Percentiles rank a stretch among this genome's conserved stretches.
Conservation (phyloP, 2,888 invertebrate genomes). For the Teinopalpus imperialis region DNA sequence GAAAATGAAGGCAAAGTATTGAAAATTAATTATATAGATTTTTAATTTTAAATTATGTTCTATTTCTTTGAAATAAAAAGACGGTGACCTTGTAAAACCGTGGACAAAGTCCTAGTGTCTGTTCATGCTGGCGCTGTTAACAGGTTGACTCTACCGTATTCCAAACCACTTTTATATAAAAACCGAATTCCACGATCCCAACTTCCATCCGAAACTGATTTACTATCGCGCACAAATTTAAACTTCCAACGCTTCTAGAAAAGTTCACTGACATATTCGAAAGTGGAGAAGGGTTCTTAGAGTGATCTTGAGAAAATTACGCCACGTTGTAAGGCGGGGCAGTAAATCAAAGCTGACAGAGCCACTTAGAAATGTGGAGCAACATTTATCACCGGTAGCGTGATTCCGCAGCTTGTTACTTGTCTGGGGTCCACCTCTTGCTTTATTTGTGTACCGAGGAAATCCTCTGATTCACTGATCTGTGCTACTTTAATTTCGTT, state of each 20-base stretch:
- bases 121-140: too few relatives aligned
- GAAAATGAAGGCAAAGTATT: too few relatives aligned
- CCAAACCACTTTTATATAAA: neutral
- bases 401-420: constrained; percentile 5
- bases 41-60: too few relatives aligned
- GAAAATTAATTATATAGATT: too few relatives aligned
- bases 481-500: too few relatives aligned
- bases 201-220: neutral
- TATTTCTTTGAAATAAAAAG: too few relatives aligned
- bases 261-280: constrained; percentile 10
- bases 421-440: constrained; percentile 7
- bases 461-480: neutral
- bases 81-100: too few relatives aligned
- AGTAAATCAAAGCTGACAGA: constrained; percentile 22
- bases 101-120: too few relatives aligned
- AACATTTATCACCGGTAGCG: constrained; percentile 18
- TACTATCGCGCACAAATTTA: constrained; percentile 3
- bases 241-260: constrained; percentile 7
- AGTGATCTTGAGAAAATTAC: constrained; percentile 17
- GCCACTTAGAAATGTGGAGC: constrained; percentile 18
- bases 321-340: constrained; percentile 5
- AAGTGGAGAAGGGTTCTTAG: constrained; percentile 7
- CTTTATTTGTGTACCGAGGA: neutral
- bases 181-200: neutral
- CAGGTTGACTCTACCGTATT: neutral